These are phyloP conservation scores for Sclerurus mexicanus DNA, from an alignment of 2,113 vertebrate species.

Conservation along the genomic window DNA sequence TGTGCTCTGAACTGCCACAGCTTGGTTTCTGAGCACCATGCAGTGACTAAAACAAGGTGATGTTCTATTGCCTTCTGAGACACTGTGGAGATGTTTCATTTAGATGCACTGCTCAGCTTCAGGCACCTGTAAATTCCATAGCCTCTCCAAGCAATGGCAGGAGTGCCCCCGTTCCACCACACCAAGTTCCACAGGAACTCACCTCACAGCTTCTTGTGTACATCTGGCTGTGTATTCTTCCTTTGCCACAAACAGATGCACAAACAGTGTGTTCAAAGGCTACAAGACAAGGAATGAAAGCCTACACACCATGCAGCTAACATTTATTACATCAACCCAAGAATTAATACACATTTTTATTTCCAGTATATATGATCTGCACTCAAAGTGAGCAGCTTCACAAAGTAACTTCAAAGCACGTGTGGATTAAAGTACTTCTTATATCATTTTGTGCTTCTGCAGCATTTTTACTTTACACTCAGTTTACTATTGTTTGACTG, in stretches of 20 bases:
- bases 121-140: not conserved
- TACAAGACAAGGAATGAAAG: slow-evolving; percentile 34
- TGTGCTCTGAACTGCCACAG: not conserved
- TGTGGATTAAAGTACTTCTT: not conserved
- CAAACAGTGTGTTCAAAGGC: slow-evolving; percentile 90
- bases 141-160: not conserved
- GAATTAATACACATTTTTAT: not conserved
- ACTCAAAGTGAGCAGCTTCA: not conserved
- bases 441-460: not conserved
- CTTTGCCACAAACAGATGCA: slow-evolving; percentile 89
- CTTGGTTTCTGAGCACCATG: not conserved
- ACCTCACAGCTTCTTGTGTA: slow-evolving; percentile 85
- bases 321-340: not conserved
- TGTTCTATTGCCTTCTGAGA: not conserved
- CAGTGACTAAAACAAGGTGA: not conserved
- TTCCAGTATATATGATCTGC: not conserved
- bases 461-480: not conserved
- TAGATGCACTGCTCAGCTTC: not conserved
- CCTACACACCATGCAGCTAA: not conserved
- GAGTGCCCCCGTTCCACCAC: not conserved
- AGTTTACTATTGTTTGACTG: not conserved
- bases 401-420: not conserved
- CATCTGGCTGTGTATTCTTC: slow-evolving; percentile 65
- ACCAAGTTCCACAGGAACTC: not conserved
- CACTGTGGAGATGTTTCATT: not conserved